Percentiles rank a stretch among this genome's conserved stretches.
phyloP scores from a whole-genome alignment of 2,113 vertebrate genomes.

The Tursiops truncatus region DNA sequence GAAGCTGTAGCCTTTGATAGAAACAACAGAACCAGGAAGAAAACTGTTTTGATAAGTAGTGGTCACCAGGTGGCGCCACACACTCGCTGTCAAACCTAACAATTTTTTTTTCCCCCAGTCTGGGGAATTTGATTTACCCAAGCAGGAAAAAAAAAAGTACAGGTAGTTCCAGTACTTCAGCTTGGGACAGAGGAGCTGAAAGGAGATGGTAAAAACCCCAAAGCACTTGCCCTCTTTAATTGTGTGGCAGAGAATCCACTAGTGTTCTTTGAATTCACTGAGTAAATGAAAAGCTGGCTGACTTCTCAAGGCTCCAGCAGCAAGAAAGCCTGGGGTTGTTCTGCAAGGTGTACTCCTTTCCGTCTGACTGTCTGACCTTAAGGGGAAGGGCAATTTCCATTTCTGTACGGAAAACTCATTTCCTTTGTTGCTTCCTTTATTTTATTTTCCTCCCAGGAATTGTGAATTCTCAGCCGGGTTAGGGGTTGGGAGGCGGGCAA shows the following conservation, averaged over 20 bases:
- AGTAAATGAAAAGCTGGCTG: not conserved
- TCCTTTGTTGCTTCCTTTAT: constrained; percentile 16
- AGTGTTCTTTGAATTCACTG: not conserved
- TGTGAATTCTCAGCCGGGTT: not conserved
- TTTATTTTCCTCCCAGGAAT: not conserved
- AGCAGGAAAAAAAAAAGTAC: not conserved
- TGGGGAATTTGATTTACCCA: not conserved
- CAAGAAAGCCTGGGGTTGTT: not conserved
- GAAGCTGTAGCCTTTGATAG: not conserved
- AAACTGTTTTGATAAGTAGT: not conserved
- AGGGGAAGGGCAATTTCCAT: not conserved
- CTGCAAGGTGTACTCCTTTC: not conserved
- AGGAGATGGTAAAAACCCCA: not conserved
- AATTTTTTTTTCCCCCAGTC: not conserved
- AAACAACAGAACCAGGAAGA: not conserved
- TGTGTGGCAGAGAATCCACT: not conserved
- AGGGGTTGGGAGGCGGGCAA: not conserved
- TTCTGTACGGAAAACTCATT: not conserved
- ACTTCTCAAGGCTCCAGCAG: not conserved
- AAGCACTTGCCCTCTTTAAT: not conserved
- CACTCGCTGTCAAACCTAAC: not conserved
- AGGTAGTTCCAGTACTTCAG: not conserved
- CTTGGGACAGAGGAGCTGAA: not conserved
- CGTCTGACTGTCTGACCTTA: not conserved
- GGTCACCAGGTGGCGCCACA: constrained; percentile 64